These are phyloP conservation scores for Puffinus mauretanicus DNA, from an alignment of 2,113 vertebrate species.

Conservation along the genomic window DNA sequence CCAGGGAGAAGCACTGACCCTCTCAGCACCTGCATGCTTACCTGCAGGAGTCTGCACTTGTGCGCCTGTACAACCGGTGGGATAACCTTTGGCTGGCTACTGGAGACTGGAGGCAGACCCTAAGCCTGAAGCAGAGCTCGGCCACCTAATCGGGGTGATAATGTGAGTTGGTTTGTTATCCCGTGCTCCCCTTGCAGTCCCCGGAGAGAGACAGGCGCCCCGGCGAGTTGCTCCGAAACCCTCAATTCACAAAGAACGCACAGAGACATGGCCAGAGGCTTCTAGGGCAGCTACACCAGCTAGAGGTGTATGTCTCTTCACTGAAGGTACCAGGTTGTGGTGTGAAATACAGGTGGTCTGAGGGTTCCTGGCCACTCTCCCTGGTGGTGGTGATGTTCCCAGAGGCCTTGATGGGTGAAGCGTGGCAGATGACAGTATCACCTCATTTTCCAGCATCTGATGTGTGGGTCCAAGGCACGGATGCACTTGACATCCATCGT, in stretches of 20 bases:
- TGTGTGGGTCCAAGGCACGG: neutral
- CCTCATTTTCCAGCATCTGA: neutral
- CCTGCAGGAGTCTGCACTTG: neutral
- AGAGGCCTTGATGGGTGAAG: neutral
- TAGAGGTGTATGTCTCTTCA: neutral
- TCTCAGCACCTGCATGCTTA: neutral
- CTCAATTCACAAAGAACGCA: neutral
- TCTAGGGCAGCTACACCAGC: neutral
- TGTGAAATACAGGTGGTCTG: neutral
- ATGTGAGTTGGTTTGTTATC: neutral
- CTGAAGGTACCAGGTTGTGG: neutral
- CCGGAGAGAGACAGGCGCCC: neutral
- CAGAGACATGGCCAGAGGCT: neutral
- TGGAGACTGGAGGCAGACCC: neutral
- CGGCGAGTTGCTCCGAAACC: neutral
- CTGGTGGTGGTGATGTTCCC: neutral
- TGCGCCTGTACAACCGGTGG: neutral
- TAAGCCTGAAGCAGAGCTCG: neutral
- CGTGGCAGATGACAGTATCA: neutral
- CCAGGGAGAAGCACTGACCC: neutral
- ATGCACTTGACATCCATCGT: neutral
- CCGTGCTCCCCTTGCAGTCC: neutral
- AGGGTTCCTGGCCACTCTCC: neutral
- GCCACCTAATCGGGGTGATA: fast-evolving
- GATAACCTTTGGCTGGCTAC: neutral